Evolutionary conservation across 92 coral and sea anemone genomes (phyloP), one percentile per base, ranked within the genome.

Genomic region (Epizoanthus fatuus): DNA sequence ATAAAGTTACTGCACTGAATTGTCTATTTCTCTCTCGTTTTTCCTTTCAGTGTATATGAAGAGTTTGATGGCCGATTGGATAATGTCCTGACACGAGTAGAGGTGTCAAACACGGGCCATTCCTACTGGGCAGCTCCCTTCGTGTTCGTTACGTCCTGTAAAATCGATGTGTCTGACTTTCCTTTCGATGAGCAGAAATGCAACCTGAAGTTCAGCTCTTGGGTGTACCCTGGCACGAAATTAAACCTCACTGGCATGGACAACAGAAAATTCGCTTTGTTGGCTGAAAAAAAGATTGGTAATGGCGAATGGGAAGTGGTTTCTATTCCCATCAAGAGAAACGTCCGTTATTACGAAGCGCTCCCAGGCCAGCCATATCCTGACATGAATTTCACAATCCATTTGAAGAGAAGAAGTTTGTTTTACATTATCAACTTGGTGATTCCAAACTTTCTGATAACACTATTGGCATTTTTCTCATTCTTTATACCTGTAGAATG

Each of bases 401-500:
- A 86, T 56, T 67, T 90, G 81, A 90, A 68, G 64, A 75, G 93
- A 49, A 87, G 83, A 75, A 75, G 87, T 37, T 59, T 90, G 84
- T 90, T 90, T 20, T 86, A 86, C 67, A 60, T 90, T 7, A 87
- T 90, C 15, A 90, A 90, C 35, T 84, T 90, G 5, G 67, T 90
- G 10, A 5, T 90, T 45, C 93, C 93, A 57, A 90, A 90, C 68
- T 86, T 90, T 42, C 76, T 90, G 58, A 90, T 90, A 74, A 75
- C 90, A 4, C 81, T 90, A 45, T 72, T 90, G 17, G 93, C 93
- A 19, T 90, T 90, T 86, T 90, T 86, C 79, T 90, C 93, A 29
- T 90, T 90, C 65, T 90, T 86, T 75, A 90, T 90, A 37, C 93
- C 93, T 45, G 90, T 86, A 19, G 93, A 90, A 71, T 90, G 87